Evolutionary conservation across 2,888 invertebrate genomes (phyloP), one percentile per base, ranked within the genome.

Genomic region (Perithous albicinctus): DNA sequence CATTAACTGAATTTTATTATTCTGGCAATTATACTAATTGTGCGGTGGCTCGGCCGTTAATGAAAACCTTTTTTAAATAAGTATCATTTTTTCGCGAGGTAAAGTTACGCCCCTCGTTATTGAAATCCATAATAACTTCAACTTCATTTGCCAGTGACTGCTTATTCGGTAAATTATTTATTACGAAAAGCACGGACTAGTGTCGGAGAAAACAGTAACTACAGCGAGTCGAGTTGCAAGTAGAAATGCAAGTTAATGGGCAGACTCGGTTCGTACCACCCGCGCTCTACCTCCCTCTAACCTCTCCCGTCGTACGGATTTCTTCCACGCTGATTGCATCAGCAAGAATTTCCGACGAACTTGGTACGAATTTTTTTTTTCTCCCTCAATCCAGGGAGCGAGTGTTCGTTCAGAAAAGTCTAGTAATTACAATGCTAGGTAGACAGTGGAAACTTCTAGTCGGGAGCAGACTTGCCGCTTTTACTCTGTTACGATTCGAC

Each of bases 181-280:
- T 46, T 46, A 20, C 12, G 43, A 59, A 48, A 29, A 29, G 54
- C 29, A 7, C 12, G 59, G 2, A 6, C 18, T 18, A 59, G 29
- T 2, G 18, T 18, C 3, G 8, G 15, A 7, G 80, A 61, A 61
- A n/a, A 32, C 59, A 15, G 43, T 43, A 20, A 54, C 32, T 20
- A 20, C 56, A 66, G 46, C 43, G 38, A 35, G 41, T 63, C 6
- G 48, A 29, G 54, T 35, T 48, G 61, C 67, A 72, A 81, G 63
- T 64, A 77, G 80, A 77, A 81, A 77, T 26, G 63, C 23, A 77
- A 56, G 73, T 81, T 77, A 69, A 73, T 77, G 77, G 67, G 54
- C 73, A 67, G 61, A 69, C 77, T 38, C 43, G 41, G 12, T 20
- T 43, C 43, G 35, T 59, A 20, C n/a, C 18, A 20, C 41, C 46